These are phyloP conservation scores for Anas bahamensis DNA, from an alignment of 2,797 vertebrate species.

Conservation along the genomic window DNA sequence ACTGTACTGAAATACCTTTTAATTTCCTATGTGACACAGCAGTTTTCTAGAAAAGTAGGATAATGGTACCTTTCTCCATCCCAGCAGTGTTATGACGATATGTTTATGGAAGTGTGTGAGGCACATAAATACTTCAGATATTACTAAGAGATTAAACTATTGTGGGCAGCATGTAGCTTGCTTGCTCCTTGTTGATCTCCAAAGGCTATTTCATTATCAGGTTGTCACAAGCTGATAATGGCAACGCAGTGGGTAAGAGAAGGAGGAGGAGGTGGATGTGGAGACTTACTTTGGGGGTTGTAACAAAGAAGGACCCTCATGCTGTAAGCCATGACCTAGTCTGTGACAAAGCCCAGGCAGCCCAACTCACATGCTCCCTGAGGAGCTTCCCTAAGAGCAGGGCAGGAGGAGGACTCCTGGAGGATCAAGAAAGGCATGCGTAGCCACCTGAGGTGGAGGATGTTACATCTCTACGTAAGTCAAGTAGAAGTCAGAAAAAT, in stretches of 20 bases:
- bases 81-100: neutral
- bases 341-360: neutral
- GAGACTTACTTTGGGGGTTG: neutral
- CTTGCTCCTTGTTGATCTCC: neutral
- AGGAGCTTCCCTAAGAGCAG: neutral
- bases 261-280: neutral
- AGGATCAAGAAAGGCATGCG: rapidly evolving
- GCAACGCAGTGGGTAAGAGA: neutral
- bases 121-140: neutral
- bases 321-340: neutral
- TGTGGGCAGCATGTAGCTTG: neutral
- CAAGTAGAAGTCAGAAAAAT: neutral
- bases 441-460: neutral
- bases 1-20: neutral
- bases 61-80: neutral
- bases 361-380: neutral
- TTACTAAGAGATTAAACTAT: neutral
- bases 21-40: neutral
- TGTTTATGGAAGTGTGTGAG: neutral
- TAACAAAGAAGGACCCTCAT: neutral
- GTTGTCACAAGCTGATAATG: neutral
- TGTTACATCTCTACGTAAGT: neutral
- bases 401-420: neutral
- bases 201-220: neutral
- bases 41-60: neutral